Conservation (phyloP, 2,797 vertebrate species). For the Novumbra hubbsi region DNA sequence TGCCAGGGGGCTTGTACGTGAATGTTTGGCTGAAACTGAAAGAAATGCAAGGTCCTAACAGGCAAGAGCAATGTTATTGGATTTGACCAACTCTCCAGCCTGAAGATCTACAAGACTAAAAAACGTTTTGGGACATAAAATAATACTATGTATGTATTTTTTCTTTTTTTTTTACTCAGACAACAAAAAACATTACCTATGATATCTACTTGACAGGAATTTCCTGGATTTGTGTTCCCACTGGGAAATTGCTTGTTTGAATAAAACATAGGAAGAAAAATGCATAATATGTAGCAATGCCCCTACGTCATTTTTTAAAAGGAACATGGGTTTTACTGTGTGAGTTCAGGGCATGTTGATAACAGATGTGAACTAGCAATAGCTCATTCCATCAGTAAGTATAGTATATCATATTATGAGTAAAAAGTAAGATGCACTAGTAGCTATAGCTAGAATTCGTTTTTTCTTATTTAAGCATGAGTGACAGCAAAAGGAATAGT, state of each 20-base stretch:
- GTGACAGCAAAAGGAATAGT: conserved; percentile 29
- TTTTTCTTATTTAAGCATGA: neutral
- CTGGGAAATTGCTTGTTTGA: conserved; percentile 38
- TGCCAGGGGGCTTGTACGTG: conserved; percentile 80
- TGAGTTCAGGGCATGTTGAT: conserved; percentile 56
- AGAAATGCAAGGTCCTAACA: conserved; percentile 81
- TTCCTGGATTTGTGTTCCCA: conserved; percentile 38
- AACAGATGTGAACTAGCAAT: conserved; percentile 28
- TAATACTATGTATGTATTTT: neutral
- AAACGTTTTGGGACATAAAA: neutral
- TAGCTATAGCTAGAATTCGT: conserved; percentile 45
- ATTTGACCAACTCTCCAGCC: neutral
- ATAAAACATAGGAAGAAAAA: conserved; percentile 33
- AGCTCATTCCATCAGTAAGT: neutral
- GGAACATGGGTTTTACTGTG: conserved; percentile 70
- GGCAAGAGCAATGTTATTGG: neutral
- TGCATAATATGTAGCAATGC: conserved; percentile 74
- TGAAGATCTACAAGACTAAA: neutral
- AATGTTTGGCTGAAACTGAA: conserved; percentile 84
- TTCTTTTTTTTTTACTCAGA: neutral
- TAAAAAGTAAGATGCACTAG: conserved; percentile 1
- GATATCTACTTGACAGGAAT: conserved; percentile 33
- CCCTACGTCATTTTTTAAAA: conserved; percentile 64
- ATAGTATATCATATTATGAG: neutral
- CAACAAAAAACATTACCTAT: conserved; percentile 13